Percentiles rank a stretch among this genome's conserved stretches.
These are phyloP conservation scores for Pipistrellus kuhlii DNA, from an alignment of 2,797 vertebrate species.

Conservation along the genomic window DNA sequence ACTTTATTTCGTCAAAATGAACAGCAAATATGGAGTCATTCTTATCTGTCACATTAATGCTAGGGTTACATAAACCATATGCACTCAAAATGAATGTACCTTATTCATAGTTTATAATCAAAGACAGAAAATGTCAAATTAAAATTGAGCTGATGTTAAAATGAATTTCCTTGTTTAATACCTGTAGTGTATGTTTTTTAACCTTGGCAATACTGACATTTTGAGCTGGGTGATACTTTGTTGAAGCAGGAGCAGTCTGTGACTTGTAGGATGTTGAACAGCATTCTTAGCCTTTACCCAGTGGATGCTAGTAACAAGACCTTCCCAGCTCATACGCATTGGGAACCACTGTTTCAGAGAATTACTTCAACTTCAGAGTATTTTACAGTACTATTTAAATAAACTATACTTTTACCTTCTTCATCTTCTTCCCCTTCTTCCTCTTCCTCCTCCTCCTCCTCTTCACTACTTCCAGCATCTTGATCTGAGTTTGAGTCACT, in stretches of 20 bases:
- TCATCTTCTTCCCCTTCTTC: conserved; percentile 88
- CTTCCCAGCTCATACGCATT: background rate
- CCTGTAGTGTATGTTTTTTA: background rate
- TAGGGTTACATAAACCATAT: conserved; percentile 39
- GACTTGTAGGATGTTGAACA: background rate
- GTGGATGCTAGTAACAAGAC: background rate
- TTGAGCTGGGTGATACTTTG: background rate
- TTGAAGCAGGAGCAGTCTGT: background rate
- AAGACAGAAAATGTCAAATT: conserved; percentile 54
- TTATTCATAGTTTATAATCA: conserved; percentile 20
- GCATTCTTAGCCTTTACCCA: background rate
- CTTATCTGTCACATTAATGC: conserved; percentile 44
- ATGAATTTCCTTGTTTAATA: conserved; percentile 28
- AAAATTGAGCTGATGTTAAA: conserved; percentile 48
- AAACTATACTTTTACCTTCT: conserved; percentile 85
- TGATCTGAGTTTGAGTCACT: conserved; percentile 93
- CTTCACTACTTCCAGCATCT: conserved; percentile 93
- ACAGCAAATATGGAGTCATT: conserved; percentile 64
- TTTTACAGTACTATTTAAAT: background rate
- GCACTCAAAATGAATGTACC: conserved; percentile 44
- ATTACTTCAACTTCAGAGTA: background rate
- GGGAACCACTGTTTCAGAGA: background rate
- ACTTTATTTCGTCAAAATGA: conserved; percentile 48
- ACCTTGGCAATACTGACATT: background rate
- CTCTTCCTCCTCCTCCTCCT: conserved; percentile 91